Evolutionary conservation across 2,888 invertebrate species (phyloP).

Genomic region (Phortica magna): DNA sequence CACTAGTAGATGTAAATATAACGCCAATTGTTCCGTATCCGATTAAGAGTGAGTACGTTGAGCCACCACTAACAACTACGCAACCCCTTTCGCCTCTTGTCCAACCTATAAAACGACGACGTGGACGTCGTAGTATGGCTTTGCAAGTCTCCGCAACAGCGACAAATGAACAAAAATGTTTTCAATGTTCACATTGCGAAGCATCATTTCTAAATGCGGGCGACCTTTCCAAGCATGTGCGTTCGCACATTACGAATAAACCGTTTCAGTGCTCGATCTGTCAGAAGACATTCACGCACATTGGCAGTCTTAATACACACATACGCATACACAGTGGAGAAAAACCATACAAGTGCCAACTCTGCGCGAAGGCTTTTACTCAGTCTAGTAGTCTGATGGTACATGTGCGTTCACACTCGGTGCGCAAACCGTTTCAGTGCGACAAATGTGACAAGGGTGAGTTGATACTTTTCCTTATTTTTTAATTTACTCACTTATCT

Average conservation of each 20-base stretch:
- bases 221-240: constrained; percentile 78
- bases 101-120: constrained; percentile 60
- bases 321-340: constrained; percentile 78
- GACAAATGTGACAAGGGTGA: constrained; percentile 76
- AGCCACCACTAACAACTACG: neutral
- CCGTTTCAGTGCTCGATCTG: constrained; percentile 78
- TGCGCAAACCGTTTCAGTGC: constrained; percentile 77
- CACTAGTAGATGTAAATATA: neutral
- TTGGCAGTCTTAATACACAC: constrained; percentile 78
- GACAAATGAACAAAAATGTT: constrained; percentile 69
- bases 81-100: neutral
- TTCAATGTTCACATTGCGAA: constrained; percentile 77
- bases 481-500: neutral
- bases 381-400: constrained; percentile 78
- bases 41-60: neutral
- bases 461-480: neutral
- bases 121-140: constrained; percentile 68
- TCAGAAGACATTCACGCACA: constrained; percentile 77
- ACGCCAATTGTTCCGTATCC: constrained; percentile 26
- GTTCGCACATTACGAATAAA: constrained; percentile 77
- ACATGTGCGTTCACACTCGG: constrained; percentile 76
- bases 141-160: constrained; percentile 40
- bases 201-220: constrained; percentile 77
- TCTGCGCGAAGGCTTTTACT: constrained; percentile 77
- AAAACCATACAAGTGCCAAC: constrained; percentile 77